Base-by-base conservation (phyloP, 2,113 vertebrate genomes). In the Martes martes region DNA sequence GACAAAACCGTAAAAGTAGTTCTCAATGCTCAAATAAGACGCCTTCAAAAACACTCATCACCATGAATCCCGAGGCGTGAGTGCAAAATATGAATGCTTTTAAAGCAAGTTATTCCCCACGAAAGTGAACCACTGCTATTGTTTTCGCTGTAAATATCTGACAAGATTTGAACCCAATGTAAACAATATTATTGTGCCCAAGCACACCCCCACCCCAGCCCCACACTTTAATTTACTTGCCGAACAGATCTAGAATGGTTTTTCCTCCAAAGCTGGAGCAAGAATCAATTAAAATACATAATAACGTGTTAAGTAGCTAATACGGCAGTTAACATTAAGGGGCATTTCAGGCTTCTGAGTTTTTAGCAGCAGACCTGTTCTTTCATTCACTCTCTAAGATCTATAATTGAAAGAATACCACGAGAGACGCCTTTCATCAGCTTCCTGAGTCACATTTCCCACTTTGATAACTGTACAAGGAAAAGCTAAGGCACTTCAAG, bases 351-450 rank as follows among this genome's bases (percentile, higher is more conserved):
- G 65, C 67, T 86, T 97, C 74, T 4, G 91, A 50, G 57, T 95
- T 98, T 94, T 93, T 90, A 86, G 67, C 61, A 69, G 76, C 39
- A 45, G 82, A 86, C 31, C 91, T 11, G 15, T 50, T 73, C 95
- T 93, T 86, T 96, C 95, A 73, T 88, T 95, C 92, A 45, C 45
- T 73, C 88, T 61, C 84, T 98, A 91, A 97, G 97, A 98, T 97
- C 95, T 81, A 47, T 97, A 97, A 97, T 45, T 98, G 96, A 98
- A 98, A 98, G 97, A 98, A 93, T 90, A 93, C 83, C 69, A 65
- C 63, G 98, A 94, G 98, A 97, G 91, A 91, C 33, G 86, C 78
- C 97, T 99, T 98, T 98, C 98, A 98, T 98, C 98, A 96, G 91
- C 95, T 96, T 73, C 74, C 9, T 24, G 93, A 95, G 95, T 97